These are phyloP conservation scores for Tylochromis polylepis DNA, from an alignment of 2,113 vertebrate species.

Conservation along the genomic window DNA sequence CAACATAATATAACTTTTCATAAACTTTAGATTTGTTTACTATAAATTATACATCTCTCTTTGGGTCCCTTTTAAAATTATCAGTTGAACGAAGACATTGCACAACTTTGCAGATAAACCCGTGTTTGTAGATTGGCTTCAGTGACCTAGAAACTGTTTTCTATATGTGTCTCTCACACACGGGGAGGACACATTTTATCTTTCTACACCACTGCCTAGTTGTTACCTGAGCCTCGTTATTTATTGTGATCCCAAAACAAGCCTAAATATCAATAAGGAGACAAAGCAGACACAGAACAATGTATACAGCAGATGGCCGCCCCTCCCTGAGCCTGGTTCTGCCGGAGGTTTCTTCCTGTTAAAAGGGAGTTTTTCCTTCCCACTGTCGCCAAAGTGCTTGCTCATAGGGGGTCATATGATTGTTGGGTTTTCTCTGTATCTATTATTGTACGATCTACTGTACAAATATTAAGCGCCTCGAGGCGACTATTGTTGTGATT, in stretches of 20 bases:
- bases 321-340: too few species aligned
- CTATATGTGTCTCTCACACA: background rate
- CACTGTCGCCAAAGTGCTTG: too few species aligned
- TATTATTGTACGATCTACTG: too few species aligned
- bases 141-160: background rate
- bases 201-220: background rate
- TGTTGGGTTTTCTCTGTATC: too few species aligned
- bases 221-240: background rate
- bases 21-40: background rate
- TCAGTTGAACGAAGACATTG: background rate
- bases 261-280: background rate
- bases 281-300: background rate
- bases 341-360: too few species aligned
- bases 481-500: too few species aligned
- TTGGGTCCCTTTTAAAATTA: background rate
- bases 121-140: background rate
- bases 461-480: too few species aligned
- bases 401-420: too few species aligned
- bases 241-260: background rate
- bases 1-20: background rate
- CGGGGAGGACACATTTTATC: background rate
- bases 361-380: too few species aligned
- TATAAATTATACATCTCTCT: background rate
- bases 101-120: background rate
- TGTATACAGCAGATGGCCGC: too few species aligned